Conservation (phyloP, 1,140 invertebrate genomes). For the Bombus waltoni region DNA sequence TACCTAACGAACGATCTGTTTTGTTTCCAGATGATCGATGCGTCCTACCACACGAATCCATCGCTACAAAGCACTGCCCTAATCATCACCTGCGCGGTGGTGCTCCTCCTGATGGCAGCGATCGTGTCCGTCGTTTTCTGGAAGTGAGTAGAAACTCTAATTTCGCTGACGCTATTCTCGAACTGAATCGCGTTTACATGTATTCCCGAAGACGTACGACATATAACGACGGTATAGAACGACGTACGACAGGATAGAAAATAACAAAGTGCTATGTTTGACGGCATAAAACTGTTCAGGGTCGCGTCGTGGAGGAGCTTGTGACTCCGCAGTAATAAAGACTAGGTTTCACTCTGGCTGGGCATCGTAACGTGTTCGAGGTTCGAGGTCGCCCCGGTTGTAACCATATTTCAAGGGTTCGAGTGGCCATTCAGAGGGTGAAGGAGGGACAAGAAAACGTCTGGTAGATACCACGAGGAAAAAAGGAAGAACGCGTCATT, state of each 20-base stretch:
- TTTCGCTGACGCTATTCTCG: not conserved
- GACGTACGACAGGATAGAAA: not conserved
- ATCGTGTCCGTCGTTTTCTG: conserved; percentile 90
- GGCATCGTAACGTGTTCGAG: conserved; percentile 46
- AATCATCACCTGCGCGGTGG: conserved; percentile 89
- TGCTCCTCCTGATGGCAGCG: conserved; percentile 88
- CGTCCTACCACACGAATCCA: conserved; percentile 89
- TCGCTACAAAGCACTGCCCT: conserved; percentile 90
- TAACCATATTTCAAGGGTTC: conserved; percentile 62
- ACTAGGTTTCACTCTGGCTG: conserved; percentile 52
- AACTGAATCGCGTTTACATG: not conserved
- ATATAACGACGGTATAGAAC: not conserved
- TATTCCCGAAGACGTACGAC: not conserved
- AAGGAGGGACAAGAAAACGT: not conserved
- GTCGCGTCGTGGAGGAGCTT: not conserved
- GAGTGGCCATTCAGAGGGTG: conserved; percentile 31
- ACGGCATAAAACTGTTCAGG: conserved; percentile 12
- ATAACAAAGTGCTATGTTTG: not conserved
- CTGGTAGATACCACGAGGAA: not conserved
- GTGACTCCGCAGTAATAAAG: conserved; percentile 42
- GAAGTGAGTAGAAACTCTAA: conserved; percentile 87
- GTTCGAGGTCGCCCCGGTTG: conserved; percentile 46
- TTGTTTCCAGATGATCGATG: conserved; percentile 89
- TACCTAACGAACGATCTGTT: conserved; percentile 54
- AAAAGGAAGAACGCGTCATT: not conserved